Evolutionary conservation across 2,797 vertebrate species (phyloP).

Genomic region (Lepilemur septentrionalis): DNA sequence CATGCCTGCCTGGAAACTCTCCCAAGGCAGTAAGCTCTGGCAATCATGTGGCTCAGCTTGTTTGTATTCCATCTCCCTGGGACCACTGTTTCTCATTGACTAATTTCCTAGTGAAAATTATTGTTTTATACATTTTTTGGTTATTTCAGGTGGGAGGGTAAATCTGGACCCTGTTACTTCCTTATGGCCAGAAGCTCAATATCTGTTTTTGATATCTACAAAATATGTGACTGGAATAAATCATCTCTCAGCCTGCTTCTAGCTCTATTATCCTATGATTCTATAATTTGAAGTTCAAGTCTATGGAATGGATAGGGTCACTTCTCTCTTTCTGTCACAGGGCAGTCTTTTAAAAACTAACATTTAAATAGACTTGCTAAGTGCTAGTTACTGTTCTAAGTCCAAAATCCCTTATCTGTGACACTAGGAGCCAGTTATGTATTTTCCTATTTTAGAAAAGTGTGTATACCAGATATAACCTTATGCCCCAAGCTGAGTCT

Average conservation of each 20-base stretch:
- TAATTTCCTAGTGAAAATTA: not conserved
- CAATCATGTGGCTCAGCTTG: not conserved
- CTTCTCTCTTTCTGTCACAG: not conserved
- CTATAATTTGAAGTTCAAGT: slow-evolving; percentile 29
- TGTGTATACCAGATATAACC: slow-evolving; percentile 1
- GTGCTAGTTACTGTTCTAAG: not conserved
- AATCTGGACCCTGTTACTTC: not conserved
- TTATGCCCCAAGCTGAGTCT: not conserved
- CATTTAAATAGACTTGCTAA: slow-evolving; percentile 42
- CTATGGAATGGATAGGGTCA: not conserved
- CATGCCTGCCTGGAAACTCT: not conserved
- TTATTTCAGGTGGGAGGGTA: not conserved
- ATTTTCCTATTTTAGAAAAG: slow-evolving; percentile 46
- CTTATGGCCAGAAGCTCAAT: not conserved
- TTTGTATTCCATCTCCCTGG: not conserved
- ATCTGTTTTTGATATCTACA: not conserved
- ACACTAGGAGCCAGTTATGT: not conserved
- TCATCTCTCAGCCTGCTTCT: not conserved
- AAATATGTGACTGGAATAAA: slow-evolving; percentile 28
- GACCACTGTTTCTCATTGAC: not conserved
- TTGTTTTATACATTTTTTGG: not conserved
- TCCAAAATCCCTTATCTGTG: not conserved
- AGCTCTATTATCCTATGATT: not conserved
- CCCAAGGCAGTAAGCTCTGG: not conserved
- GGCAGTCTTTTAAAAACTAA: slow-evolving; percentile 16